These are phyloP conservation scores for Drosophila truncata DNA, from an alignment of 1,140 invertebrate genomes.

Conservation along the genomic window DNA sequence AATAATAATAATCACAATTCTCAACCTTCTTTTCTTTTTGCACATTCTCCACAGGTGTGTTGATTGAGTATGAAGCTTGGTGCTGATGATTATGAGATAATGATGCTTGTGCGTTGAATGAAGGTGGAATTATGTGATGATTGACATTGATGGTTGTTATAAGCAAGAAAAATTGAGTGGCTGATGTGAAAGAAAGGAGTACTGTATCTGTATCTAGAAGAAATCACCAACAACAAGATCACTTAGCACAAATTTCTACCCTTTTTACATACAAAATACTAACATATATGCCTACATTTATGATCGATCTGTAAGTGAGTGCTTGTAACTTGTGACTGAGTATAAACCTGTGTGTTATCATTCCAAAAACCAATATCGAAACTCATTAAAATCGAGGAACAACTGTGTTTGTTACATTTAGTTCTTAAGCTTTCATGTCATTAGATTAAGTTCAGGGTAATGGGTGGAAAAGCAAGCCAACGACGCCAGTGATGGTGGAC, in stretches of 20 bases:
- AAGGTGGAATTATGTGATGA: conserved; percentile 49
- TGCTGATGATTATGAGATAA: conserved; percentile 51
- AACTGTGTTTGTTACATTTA: conserved; percentile 36
- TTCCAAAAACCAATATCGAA: conserved; percentile 47
- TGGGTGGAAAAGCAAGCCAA: conserved; percentile 39
- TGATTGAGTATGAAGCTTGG: conserved; percentile 54
- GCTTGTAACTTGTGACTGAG: conserved; percentile 55
- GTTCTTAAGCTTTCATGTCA: conserved; percentile 40
- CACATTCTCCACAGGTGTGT: conserved; percentile 66
- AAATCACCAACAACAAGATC: conserved; percentile 30
- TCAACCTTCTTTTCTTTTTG: conserved; percentile 50
- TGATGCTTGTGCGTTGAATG: conserved; percentile 55
- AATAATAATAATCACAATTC: conserved; percentile 37
- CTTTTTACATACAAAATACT: conserved; percentile 31
- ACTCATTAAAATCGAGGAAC: conserved; percentile 12
- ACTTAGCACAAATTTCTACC: conserved; percentile 67
- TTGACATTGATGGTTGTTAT: conserved; percentile 56
- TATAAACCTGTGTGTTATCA: conserved; percentile 51
- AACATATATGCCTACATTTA: conserved; percentile 27
- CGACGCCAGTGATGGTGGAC: background rate
- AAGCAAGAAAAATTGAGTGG: conserved; percentile 22
- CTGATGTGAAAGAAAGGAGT: conserved; percentile 17
- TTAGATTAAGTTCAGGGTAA: conserved; percentile 30
- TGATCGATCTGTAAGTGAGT: conserved; percentile 33
- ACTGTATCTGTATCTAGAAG: conserved; percentile 19